Base-by-base conservation (phyloP, 2,888 invertebrate genomes). In the Drosophila algonquin region DNA sequence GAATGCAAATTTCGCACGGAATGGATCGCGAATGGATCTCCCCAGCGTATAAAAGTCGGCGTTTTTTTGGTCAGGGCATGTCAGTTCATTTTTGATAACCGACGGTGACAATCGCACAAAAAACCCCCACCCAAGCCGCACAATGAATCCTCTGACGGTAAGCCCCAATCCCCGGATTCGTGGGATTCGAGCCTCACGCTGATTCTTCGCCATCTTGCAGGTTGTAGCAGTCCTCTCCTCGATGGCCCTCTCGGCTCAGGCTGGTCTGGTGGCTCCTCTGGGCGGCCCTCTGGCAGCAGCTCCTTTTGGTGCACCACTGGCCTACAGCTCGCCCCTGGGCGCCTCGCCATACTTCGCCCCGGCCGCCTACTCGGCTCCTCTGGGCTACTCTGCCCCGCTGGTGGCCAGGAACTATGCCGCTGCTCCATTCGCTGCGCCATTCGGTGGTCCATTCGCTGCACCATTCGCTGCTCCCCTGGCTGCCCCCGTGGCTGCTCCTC, bases 131-230 rank as follows among this genome's bases (percentile, higher is more conserved):
- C 88, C 82, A 85, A 92, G 90, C 89, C 82, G 68, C 80, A 92
- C 92, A 92, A 92, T 92, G 92, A 92, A 90, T 92, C 90, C 92
- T 90, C 90, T 92, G 90, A 89, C 91, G 90, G 92, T 92, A 90
- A 92, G 24, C 16, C 16, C 14, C 16, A 10, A 3, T 12, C 14
- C 47, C 18, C 21, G 12, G 10, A 46, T 1, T 46, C 53, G 18
- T 27, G 45, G 30, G 40, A n/a, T n/a, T n/a, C n/a, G n/a, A n/a
- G 16, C n/a, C 4, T 44, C 46, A 21, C 50, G 18, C 35, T 14
- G 46, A 27, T 24, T 40, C 24, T 52, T 27, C 2, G 14, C 18
- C 18, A n/a, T 10, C 16, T 79, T 81, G 16, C 77, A 91, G 91
- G 79, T 90, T 89, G 90, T 91, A 87, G 91, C 91, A 86, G 89